These are phyloP conservation scores for Bedellia somnulentella DNA, from an alignment of 2,888 invertebrate genomes.

Conservation along the genomic window DNA sequence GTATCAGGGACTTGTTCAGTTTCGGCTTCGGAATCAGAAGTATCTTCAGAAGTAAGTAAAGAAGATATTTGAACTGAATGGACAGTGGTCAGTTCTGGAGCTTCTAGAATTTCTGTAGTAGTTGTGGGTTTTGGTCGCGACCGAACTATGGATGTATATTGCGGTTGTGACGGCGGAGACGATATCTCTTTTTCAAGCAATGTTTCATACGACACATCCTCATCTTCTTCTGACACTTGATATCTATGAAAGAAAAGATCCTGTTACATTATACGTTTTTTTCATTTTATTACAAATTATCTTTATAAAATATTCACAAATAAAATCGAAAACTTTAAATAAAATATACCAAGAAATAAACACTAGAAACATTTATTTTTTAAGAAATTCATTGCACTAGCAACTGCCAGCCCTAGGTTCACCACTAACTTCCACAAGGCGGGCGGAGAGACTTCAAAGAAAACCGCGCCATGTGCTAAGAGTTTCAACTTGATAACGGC, in stretches of 20 bases:
- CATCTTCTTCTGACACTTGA: slow-evolving; percentile 24
- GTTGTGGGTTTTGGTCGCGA: slow-evolving; percentile 16
- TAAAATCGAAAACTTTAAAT: too few species aligned
- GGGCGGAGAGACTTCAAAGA: too few species aligned
- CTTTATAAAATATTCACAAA: neutral
- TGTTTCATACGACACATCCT: slow-evolving; percentile 29
- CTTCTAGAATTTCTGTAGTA: slow-evolving; percentile 17
- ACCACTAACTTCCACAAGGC: too few species aligned
- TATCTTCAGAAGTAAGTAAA: slow-evolving; percentile 21
- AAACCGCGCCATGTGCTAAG: too few species aligned
- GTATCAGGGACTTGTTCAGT: slow-evolving; percentile 18
- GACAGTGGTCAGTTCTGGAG: slow-evolving; percentile 41
- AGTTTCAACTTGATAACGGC: too few species aligned
- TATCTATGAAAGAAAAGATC: slow-evolving; percentile 28
- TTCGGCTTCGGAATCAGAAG: slow-evolving; percentile 18
- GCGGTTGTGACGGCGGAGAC: slow-evolving; percentile 31
- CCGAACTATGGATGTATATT: slow-evolving; percentile 40
- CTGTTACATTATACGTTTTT: too few species aligned
- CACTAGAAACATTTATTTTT: too few species aligned
- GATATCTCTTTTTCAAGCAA: slow-evolving; percentile 44
- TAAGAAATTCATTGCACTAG: too few species aligned
- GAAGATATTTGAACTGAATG: slow-evolving; percentile 49
- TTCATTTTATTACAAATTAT: neutral
- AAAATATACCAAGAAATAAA: too few species aligned
- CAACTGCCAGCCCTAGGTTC: too few species aligned